These are phyloP conservation scores for Lepidurus couesii DNA, from an alignment of 1,140 invertebrate genomes.

Conservation along the genomic window DNA sequence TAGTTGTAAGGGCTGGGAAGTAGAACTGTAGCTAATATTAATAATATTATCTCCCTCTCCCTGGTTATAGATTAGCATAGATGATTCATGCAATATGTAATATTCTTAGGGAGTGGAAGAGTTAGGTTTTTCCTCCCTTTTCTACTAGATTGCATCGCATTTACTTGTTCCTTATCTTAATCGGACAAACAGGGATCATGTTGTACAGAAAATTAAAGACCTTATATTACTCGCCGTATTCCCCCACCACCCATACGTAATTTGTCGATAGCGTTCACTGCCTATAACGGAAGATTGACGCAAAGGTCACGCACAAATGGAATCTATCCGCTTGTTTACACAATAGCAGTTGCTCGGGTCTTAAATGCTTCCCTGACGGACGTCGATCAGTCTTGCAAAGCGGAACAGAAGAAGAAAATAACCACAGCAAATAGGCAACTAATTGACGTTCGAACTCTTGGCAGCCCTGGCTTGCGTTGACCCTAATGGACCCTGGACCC, in stretches of 20 bases:
- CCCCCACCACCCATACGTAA: neutral
- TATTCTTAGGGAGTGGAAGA: too few relatives aligned
- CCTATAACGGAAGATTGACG: neutral
- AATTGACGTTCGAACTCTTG: neutral
- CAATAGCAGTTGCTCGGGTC: neutral
- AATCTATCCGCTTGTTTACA: constrained; percentile 17
- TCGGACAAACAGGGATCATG: too few relatives aligned
- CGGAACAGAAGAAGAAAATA: neutral
- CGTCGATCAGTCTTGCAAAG: neutral
- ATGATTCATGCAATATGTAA: too few relatives aligned
- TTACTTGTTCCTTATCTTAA: too few relatives aligned
- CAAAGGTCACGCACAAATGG: constrained; percentile 21
- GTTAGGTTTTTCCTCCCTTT: too few relatives aligned
- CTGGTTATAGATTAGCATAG: too few relatives aligned
- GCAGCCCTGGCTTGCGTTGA: neutral
- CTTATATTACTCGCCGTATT: neutral
- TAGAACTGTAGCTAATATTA: too few relatives aligned
- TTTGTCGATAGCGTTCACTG: neutral
- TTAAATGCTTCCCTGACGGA: neutral
- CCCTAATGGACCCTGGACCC: neutral
- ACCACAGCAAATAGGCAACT: constrained; percentile 6
- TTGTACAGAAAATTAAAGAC: too few relatives aligned
- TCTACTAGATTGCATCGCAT: too few relatives aligned
- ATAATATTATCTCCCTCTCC: too few relatives aligned
- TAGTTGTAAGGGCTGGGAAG: too few relatives aligned